Percentiles rank a stretch among this genome's conserved stretches.
These are phyloP conservation scores for Pocillopora damicornis DNA, from an alignment of 64 coral and sea anemone species.

Conservation along the genomic window DNA sequence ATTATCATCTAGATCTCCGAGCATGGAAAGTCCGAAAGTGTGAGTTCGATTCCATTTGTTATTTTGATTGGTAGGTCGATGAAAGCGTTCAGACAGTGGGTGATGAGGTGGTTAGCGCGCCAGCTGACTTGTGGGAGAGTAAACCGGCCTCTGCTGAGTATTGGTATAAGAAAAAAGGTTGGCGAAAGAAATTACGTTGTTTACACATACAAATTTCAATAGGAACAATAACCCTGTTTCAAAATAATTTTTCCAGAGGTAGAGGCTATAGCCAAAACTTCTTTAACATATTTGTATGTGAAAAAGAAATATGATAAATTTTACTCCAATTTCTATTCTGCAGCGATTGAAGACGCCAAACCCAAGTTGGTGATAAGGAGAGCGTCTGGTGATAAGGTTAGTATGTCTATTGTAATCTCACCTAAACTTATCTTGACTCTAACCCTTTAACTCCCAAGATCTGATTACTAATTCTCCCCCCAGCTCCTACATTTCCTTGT, in stretches of 20 bases:
- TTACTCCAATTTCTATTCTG: background rate
- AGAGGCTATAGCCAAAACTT: too few relatives aligned
- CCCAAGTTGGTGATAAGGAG: constrained; percentile 41
- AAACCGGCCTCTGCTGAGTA: constrained; percentile 49
- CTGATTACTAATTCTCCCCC: too few relatives aligned
- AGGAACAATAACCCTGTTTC: too few relatives aligned
- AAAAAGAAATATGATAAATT: background rate
- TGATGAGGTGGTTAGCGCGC: constrained; percentile 29
- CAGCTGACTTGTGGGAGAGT: constrained; percentile 75
- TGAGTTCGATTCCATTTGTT: background rate
- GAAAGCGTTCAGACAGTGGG: constrained; percentile 62
- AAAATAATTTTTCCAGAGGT: too few relatives aligned
- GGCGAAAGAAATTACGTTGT: background rate
- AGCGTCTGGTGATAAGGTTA: constrained; percentile 61
- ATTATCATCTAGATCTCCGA: too few relatives aligned
- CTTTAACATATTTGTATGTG: too few relatives aligned
- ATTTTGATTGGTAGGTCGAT: constrained; percentile 23
- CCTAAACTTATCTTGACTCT: too few relatives aligned
- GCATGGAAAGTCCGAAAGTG: too few relatives aligned
- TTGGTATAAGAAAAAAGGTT: constrained; percentile 87
- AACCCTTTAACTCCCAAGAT: too few relatives aligned
- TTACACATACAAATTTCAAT: too few relatives aligned
- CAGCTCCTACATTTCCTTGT: too few relatives aligned
- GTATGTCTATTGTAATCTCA: too few relatives aligned
- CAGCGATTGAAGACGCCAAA: constrained; percentile 53